These are phyloP conservation scores for Cremastobaeus sp. DNA, from an alignment of 2,888 invertebrate genomes.

Conservation along the genomic window DNA sequence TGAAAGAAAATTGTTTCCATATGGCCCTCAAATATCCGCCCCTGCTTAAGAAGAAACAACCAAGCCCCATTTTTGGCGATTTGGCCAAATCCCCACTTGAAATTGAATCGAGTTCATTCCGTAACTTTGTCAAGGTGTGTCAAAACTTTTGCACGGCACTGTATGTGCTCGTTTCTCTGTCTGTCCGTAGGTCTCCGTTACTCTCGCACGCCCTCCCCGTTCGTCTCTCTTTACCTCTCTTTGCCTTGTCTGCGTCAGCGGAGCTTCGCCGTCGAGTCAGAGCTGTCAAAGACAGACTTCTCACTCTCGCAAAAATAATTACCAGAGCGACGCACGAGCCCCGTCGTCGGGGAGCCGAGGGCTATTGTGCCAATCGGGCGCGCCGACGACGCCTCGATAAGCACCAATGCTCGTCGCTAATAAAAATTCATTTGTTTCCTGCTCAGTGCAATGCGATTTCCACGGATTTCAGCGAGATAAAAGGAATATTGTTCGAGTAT, in stretches of 20 bases:
- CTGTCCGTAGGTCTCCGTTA: conserved; percentile 33
- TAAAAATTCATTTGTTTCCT: conserved; percentile 75
- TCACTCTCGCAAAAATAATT: conserved; percentile 77
- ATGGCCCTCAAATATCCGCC: no score
- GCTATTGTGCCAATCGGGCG: conserved; percentile 74
- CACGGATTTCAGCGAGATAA: conserved; percentile 54
- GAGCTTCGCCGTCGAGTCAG: conserved; percentile 61
- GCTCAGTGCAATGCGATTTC: conserved; percentile 58
- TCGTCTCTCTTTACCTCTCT: conserved; percentile 47
- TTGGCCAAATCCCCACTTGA: no score
- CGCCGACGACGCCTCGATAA: conserved; percentile 69
- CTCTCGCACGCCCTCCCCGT: conserved; percentile 32
- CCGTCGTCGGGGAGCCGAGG: conserved; percentile 63
- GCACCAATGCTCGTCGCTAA: conserved; percentile 69
- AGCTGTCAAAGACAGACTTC: conserved; percentile 74
- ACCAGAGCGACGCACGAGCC: conserved; percentile 63
- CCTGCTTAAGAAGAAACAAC: no score
- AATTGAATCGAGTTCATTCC: no score
- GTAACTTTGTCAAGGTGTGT: conserved; percentile 14
- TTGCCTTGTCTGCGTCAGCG: conserved; percentile 58
- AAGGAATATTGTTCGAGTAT: conserved; percentile 52
- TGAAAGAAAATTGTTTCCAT: no score
- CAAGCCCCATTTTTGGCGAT: no score
- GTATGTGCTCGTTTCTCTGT: conserved; percentile 44
- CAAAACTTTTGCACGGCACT: conserved; percentile 44